Conservation (phyloP, 2,797 vertebrate species). For the Esox masquinongy region DNA sequence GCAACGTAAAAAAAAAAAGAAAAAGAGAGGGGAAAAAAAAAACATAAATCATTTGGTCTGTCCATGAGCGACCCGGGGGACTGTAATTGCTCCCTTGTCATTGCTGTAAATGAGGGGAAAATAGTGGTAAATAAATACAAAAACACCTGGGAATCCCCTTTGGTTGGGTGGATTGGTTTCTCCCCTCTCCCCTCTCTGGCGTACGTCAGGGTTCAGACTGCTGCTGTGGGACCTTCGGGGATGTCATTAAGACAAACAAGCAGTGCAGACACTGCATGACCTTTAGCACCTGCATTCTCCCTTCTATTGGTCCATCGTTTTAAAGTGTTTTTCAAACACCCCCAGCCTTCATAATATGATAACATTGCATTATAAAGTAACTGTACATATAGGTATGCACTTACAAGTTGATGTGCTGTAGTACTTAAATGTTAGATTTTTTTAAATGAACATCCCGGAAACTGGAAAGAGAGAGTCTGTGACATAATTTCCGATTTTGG, state of each 20-base stretch:
- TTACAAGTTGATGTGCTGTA: constrained; percentile 8
- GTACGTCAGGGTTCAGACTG: constrained; percentile 39
- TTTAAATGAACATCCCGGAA: too few relatives aligned
- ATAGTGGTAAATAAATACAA: too few relatives aligned
- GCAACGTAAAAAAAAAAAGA: too few relatives aligned
- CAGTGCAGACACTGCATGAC: neutral
- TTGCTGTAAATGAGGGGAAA: too few relatives aligned
- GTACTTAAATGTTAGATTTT: neutral
- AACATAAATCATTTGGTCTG: too few relatives aligned
- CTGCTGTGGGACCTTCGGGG: constrained; percentile 24
- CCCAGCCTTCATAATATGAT: neutral
- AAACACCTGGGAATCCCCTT: constrained; percentile 19
- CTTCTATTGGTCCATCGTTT: neutral
- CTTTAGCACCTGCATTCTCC: constrained; percentile 35
- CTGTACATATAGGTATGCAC: too few relatives aligned
- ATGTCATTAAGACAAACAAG: constrained; percentile 30
- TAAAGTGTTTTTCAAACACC: too few relatives aligned
- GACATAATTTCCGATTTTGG: too few relatives aligned
- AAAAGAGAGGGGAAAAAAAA: too few relatives aligned
- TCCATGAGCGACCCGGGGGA: too few relatives aligned
- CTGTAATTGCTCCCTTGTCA: too few relatives aligned
- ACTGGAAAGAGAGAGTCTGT: too few relatives aligned
- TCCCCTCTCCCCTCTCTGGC: constrained; percentile 21
- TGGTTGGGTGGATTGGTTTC: constrained; percentile 11
- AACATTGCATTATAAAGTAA: neutral